Conservation (phyloP, 2,113 vertebrate genomes). For the Loxodonta africana region DNA sequence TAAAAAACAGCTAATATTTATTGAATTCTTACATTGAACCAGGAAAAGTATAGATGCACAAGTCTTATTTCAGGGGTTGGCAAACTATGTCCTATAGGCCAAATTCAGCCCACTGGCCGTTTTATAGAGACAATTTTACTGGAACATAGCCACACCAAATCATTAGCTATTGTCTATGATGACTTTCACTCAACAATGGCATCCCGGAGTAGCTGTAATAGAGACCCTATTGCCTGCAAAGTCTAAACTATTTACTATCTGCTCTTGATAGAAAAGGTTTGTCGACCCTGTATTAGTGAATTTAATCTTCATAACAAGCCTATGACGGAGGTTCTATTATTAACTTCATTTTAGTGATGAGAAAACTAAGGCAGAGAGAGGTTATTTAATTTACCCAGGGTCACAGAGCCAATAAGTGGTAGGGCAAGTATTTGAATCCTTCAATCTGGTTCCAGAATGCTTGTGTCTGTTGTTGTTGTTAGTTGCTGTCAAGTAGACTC, state of each 20-base stretch:
- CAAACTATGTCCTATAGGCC: neutral
- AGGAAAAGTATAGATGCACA: neutral
- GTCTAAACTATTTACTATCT: neutral
- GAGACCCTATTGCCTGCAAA: neutral
- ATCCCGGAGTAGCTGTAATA: neutral
- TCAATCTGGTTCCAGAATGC: neutral
- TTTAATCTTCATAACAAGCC: neutral
- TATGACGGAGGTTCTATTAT: conserved; percentile 13
- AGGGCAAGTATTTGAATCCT: neutral
- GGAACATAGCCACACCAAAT: neutral
- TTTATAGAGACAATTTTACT: neutral
- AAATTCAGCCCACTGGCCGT: neutral
- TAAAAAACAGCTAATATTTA: neutral
- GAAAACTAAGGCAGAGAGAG: neutral
- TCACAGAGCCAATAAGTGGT: neutral
- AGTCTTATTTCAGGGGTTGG: neutral
- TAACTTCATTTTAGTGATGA: neutral
- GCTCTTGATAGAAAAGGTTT: neutral
- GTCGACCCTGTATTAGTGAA: neutral
- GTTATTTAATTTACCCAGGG: neutral
- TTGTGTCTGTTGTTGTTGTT: too few relatives aligned
- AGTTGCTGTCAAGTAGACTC: too few relatives aligned
- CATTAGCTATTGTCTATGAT: neutral
- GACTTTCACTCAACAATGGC: neutral
- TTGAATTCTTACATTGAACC: neutral